These are phyloP conservation scores for Cercocebus atys DNA, from an alignment of 2,113 vertebrate genomes.

Conservation along the genomic window DNA sequence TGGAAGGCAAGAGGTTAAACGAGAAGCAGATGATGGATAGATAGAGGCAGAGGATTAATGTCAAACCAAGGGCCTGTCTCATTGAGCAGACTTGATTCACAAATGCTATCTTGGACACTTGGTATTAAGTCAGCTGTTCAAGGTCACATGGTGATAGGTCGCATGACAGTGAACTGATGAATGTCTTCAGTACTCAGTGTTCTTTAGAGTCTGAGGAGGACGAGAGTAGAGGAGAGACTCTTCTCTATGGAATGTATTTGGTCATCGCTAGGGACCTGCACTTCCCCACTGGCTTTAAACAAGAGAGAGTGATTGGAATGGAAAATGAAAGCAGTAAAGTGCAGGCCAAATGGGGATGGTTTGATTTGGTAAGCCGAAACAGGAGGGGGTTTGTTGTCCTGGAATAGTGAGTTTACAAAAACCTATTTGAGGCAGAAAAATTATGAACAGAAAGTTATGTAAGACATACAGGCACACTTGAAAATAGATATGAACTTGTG, in stretches of 20 bases:
- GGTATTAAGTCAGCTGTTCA: background rate
- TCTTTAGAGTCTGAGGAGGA: background rate
- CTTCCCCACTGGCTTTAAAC: background rate
- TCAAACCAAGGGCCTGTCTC: background rate
- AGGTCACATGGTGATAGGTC: background rate
- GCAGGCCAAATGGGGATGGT: background rate
- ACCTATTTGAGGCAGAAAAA: background rate
- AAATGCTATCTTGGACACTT: background rate
- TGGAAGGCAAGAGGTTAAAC: background rate
- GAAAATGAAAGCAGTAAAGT: background rate
- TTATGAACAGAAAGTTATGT: background rate
- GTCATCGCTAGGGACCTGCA: background rate
- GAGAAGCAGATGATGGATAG: background rate
- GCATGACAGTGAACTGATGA: background rate
- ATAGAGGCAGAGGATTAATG: background rate
- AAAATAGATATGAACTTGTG: background rate
- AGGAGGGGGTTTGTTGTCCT: background rate
- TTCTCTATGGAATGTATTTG: background rate
- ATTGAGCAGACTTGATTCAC: background rate
- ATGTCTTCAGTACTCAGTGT: background rate
- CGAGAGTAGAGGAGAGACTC: background rate
- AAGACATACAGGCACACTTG: background rate
- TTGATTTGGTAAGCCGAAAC: background rate
- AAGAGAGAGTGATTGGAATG: background rate
- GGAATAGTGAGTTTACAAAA: slow-evolving; percentile 2